Conservation (phyloP, 2,113 vertebrate species). For the Peromyscus maniculatus region DNA sequence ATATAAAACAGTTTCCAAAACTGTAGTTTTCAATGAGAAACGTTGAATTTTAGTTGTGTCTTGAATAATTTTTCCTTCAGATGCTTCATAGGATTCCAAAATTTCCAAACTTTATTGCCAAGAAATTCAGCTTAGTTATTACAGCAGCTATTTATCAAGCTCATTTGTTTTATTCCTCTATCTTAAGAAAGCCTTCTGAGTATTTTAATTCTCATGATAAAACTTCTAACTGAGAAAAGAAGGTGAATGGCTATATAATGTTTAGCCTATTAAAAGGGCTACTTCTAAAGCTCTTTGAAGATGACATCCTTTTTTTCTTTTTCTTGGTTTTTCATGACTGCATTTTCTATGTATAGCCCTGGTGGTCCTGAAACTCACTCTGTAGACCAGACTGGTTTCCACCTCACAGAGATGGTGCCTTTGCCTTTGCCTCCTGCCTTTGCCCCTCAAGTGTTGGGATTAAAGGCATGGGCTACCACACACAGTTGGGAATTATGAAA, state of each 20-base stretch:
- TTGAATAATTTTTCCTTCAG: conserved; percentile 36
- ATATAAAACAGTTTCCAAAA: not conserved
- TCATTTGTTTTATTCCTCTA: conserved; percentile 58
- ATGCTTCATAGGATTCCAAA: conserved; percentile 23
- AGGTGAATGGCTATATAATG: conserved; percentile 28
- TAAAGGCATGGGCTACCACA: too few species aligned
- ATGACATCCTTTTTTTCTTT: not conserved
- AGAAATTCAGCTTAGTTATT: conserved; percentile 47
- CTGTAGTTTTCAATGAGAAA: conserved; percentile 60
- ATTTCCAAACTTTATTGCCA: conserved; percentile 46
- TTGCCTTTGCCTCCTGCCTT: too few species aligned
- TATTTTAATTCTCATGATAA: conserved; percentile 63
- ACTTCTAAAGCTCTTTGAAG: conserved; percentile 6
- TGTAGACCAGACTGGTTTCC: too few species aligned
- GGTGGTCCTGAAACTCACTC: too few species aligned
- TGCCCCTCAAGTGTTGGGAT: too few species aligned
- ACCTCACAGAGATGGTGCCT: too few species aligned
- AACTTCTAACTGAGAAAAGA: conserved; percentile 37
- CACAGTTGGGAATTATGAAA: too few species aligned
- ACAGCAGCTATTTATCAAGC: not conserved
- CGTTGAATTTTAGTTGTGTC: conserved; percentile 48
- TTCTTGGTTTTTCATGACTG: too few species aligned
- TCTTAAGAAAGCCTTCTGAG: conserved; percentile 55
- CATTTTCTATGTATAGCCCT: too few species aligned
- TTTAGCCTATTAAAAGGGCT: not conserved